Evolutionary conservation across 2,113 vertebrate species (phyloP), one percentile per base, ranked within the genome.

Genomic region (Neotoma lepida): DNA sequence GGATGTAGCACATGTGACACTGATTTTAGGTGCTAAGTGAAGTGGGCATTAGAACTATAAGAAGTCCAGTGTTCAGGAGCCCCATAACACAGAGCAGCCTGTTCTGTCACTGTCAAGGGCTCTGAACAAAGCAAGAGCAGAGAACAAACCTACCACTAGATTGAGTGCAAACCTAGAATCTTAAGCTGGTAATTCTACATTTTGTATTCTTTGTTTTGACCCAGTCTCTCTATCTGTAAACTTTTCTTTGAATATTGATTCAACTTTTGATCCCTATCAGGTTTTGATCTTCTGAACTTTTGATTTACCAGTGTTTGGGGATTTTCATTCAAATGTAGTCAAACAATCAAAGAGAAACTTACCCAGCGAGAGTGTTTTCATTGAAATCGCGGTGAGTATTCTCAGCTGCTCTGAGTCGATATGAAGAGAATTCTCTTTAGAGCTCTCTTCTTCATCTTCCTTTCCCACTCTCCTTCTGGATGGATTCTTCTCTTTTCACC

Each of bases 311-410:
- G 35, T 86, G 35, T 82, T 82, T 82, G 18, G 33, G 30, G 7
- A 33, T 56, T 95, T 94, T 82, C 54, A 68, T 80, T 96, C 28
- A 81, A 89, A 89, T 74, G 56, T 22, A 63, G n/a, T 33, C 6
- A 84, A 78, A 93, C 2, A 61, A 81, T 68, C 63, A 93, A 81
- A 89, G 39, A 86, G 33, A 74, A 78, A 15, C 3, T 39, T 78
- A 41, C 49, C n/a, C 20, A 3, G 61, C 89, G 56, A 22, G 70
- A 84, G 46, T 46, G 77, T 93, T 81, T 94, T 90, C 44, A 61
- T 7, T 76, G 77, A 94, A 44, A 82, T 74, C 18, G 81, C 76
- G 68, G 24, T 14, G 46, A 49, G 17, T 51, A 7, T 71, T 54
- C 33, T 39, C 39, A 80, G 64, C 6, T 33, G 22, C 49, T 81